Base-by-base conservation (phyloP, 2,797 vertebrate species). In the Sebastolobus altivelis region DNA sequence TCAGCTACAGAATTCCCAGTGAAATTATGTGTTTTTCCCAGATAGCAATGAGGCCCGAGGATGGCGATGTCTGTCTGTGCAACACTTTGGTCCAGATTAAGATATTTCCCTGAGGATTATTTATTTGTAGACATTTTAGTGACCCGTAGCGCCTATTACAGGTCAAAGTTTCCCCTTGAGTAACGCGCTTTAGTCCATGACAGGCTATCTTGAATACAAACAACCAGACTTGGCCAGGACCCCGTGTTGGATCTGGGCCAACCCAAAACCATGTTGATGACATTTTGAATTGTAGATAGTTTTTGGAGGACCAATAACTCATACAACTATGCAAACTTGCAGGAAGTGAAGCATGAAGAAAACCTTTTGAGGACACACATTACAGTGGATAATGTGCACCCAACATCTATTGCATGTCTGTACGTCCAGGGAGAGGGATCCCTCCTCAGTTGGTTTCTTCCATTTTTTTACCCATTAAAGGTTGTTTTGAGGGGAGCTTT, bases 311-410 rank as follows among this genome's bases (percentile, higher is more conserved):
- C 35, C 6, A n/a, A 61, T 35, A 33, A 33, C 20, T 29, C 37
- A 7, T 40, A 49, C 31, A 35, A 12, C 29, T 11, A 65, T 37
- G 10, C 35, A 12, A 43, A 65, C 49, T 14, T 65, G 22, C 22
- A 13, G 11, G 6, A 37, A 49, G 29, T 43, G 5, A 22, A 27
- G 38, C 1, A 0, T 35, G 35, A 70, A 49, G 18, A 58, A 52
- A 62, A 77, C 9, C 14, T 62, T 31, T 72, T 79, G n/a, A 75
- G 29, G 31, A 18, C 5, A 55, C 31, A 11, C 6, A 43, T 58
- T 14, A 20, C 22, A 49, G 18, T 33, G 22, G 13, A 46, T 2
- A 62, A 62, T 62, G 33, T n/a, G n/a, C 20, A 63, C 61, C 22
- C 12, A 8, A 12, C 18, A 61, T 38, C 60, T 38, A 12, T 22